These are phyloP conservation scores for Crematogaster levior DNA, from an alignment of 2,888 invertebrate species.

Conservation along the genomic window DNA sequence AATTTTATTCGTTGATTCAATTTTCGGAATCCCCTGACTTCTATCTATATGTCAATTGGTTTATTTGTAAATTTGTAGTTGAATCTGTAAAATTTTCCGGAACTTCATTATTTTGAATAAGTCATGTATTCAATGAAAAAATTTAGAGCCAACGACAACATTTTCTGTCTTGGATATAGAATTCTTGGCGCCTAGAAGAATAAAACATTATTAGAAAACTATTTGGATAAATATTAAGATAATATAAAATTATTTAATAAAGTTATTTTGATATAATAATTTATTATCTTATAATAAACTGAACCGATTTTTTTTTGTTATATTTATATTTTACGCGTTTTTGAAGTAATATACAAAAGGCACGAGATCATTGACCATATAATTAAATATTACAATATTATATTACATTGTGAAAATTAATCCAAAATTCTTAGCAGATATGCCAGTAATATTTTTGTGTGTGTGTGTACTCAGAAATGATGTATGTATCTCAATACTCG, in stretches of 20 bases:
- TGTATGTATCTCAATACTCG: no score
- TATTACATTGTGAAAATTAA: no score
- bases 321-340: no score
- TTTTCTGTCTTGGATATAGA: neutral
- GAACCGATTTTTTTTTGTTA: no score
- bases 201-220: neutral
- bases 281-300: neutral
- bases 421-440: no score
- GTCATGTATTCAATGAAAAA: neutral
- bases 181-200: neutral
- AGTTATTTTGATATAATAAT: no score
- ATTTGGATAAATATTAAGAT: neutral
- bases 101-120: neutral
- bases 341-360: neutral
- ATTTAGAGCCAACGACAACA: neutral
- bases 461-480: no score
- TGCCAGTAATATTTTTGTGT: no score
- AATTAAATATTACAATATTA: constrained; percentile 1
- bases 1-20: neutral
- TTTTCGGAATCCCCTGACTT: no score
- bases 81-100: neutral
- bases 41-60: no score
- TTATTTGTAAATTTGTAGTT: no score
- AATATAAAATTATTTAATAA: no score
- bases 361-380: neutral